phyloP scores from a whole-genome alignment of 2,888 invertebrate species.

The Erebia aethiops region DNA sequence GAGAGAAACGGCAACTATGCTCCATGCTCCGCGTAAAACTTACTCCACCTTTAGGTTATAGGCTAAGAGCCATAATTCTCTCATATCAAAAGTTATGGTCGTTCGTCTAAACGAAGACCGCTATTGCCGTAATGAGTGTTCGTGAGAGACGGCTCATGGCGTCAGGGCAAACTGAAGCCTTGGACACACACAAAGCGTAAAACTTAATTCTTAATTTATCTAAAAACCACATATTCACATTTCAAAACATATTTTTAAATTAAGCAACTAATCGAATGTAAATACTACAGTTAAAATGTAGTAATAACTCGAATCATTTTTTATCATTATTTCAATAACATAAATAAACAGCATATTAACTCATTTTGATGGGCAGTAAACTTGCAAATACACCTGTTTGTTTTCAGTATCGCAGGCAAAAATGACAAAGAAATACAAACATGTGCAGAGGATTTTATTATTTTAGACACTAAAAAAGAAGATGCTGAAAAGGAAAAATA shows the following conservation, averaged over 20 bases:
- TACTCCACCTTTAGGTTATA: neutral
- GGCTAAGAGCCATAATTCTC: slow-evolving; percentile 10
- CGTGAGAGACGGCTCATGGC: slow-evolving; percentile 42
- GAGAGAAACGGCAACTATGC: no score
- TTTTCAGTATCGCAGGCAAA: slow-evolving; percentile 15
- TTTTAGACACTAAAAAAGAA: neutral
- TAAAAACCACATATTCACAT: no score
- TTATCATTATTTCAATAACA: no score
- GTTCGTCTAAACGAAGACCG: slow-evolving; percentile 45
- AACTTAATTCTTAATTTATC: no score
- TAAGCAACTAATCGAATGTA: no score
- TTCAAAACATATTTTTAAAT: no score
- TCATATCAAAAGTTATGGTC: slow-evolving; percentile 35
- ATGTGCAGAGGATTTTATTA: slow-evolving; percentile 13
- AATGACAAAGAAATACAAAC: slow-evolving; percentile 21
- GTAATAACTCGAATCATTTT: no score
- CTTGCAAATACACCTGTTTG: neutral
- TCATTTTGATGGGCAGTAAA: no score
- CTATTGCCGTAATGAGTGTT: slow-evolving; percentile 41
- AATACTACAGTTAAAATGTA: no score
- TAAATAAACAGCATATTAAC: no score
- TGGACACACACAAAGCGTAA: slow-evolving; percentile 1
- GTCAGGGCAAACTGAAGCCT: slow-evolving; percentile 3
- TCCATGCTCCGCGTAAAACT: no score
- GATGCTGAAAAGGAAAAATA: neutral